Evolutionary conservation across 2,888 invertebrate species (phyloP).

Genomic region (Melanargia galathea): DNA sequence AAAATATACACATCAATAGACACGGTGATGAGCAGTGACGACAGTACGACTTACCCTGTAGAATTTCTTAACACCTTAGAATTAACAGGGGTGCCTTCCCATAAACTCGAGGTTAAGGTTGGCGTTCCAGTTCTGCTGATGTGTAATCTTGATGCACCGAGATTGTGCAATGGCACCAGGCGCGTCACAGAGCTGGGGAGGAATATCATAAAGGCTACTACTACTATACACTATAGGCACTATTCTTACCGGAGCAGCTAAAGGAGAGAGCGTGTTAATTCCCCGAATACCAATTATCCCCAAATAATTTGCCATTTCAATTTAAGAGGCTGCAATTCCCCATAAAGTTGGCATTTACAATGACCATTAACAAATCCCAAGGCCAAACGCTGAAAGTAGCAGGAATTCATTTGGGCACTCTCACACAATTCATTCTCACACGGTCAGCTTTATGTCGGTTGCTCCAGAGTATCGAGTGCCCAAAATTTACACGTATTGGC

Average conservation of each 20-base stretch:
- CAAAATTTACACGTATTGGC: no score
- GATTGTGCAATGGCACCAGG: constrained; percentile 43
- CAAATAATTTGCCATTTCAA: constrained; percentile 43
- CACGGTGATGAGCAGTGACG: no score
- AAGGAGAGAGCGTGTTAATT: constrained; percentile 44
- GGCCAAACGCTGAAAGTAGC: constrained; percentile 42
- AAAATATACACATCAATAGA: no score
- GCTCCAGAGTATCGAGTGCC: no score
- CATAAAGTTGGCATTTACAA: constrained; percentile 43
- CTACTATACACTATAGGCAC: no score
- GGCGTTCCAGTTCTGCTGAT: constrained; percentile 43
- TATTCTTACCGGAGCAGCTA: constrained; percentile 44
- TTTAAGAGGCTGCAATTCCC: constrained; percentile 42
- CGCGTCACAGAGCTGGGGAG: constrained; percentile 41
- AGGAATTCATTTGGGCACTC: constrained; percentile 37
- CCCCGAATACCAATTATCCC: constrained; percentile 46
- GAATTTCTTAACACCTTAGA: constrained; percentile 38
- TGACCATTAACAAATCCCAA: constrained; percentile 43
- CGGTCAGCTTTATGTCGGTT: no score
- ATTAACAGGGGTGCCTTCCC: constrained; percentile 42
- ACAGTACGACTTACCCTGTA: constrained; percentile 19
- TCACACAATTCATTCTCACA: no score
- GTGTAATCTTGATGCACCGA: constrained; percentile 42
- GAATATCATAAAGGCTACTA: constrained; percentile 42
- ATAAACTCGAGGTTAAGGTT: no score